Conservation (phyloP, 2,888 invertebrate species). For the Pocota personata region DNA sequence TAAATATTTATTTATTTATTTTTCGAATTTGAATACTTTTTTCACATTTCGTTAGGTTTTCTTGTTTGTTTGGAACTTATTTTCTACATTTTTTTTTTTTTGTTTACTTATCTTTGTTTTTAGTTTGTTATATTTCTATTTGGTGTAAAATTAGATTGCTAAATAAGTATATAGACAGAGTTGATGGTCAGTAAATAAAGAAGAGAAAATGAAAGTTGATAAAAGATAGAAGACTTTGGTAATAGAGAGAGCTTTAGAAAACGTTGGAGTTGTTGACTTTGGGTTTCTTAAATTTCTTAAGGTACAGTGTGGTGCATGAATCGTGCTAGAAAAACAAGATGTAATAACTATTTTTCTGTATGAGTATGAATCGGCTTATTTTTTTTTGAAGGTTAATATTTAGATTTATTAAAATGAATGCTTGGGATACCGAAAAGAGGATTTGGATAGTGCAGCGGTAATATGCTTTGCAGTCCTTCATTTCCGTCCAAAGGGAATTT, state of each 20-base stretch:
- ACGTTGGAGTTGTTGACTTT: not conserved
- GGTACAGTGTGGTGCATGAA: too few relatives aligned
- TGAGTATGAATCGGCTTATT: too few relatives aligned
- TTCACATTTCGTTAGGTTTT: constrained; percentile 39
- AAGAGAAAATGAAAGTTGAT: not conserved
- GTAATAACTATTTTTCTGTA: too few relatives aligned
- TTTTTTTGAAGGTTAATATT: too few relatives aligned
- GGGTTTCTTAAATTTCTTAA: too few relatives aligned
- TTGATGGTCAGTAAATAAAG: constrained; percentile 7
- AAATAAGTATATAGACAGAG: not conserved
- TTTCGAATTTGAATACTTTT: constrained; percentile 47
- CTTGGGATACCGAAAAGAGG: too few relatives aligned
- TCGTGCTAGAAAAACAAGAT: too few relatives aligned
- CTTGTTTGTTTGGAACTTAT: constrained; percentile 1
- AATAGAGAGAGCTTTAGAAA: not conserved
- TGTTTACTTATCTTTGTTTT: not conserved
- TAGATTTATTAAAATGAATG: too few relatives aligned
- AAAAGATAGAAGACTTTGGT: not conserved
- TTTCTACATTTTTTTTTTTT: not conserved
- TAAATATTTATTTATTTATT: constrained; percentile 26
- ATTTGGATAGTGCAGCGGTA: too few relatives aligned
- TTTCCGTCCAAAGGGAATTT: too few relatives aligned
- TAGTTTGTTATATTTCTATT: not conserved
- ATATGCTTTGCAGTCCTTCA: too few relatives aligned
- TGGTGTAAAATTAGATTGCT: not conserved